These are phyloP conservation scores for Eupsilia transversa DNA, from an alignment of 2,888 invertebrate species.

Conservation along the genomic window DNA sequence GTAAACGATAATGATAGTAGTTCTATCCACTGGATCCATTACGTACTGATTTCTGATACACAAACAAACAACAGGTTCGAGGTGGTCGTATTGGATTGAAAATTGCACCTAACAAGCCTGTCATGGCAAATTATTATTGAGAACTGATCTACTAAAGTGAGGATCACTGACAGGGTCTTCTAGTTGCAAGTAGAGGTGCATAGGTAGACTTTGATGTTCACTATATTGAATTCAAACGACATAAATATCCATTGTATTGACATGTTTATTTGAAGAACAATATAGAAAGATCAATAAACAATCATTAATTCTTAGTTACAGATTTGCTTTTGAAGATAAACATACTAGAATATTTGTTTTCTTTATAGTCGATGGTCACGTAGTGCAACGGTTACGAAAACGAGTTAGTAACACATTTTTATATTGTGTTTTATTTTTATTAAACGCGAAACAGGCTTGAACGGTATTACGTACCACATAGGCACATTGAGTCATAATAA, in stretches of 20 bases:
- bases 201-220: not conserved
- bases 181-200: not conserved
- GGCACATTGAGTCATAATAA: conserved; percentile 9
- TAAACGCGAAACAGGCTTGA: conserved; percentile 33
- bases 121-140: not conserved
- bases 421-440: conserved; percentile 32
- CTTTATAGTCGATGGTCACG: conserved; percentile 24
- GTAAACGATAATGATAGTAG: conserved; percentile 19
- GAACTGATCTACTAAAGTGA: not conserved
- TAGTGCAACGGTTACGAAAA: conserved; percentile 41
- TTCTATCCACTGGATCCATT: not conserved
- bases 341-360: conserved; percentile 49
- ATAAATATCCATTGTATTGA: conserved; percentile 28
- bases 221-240: conserved; percentile 11
- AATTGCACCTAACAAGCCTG: conserved; percentile 6
- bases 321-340: conserved; percentile 36
- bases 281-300: conserved; percentile 24
- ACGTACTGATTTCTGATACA: conserved; percentile 24
- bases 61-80: conserved; percentile 26
- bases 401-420: conserved; percentile 34
- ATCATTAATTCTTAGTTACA: conserved; percentile 12
- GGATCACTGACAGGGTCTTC: not conserved
- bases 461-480: conserved; percentile 13
- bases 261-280: conserved; percentile 10
- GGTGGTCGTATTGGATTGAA: conserved; percentile 13